Percentiles rank a stretch among this genome's conserved stretches.
Conservation (phyloP, 2,113 vertebrate species). For the Stegastes partitus region DNA sequence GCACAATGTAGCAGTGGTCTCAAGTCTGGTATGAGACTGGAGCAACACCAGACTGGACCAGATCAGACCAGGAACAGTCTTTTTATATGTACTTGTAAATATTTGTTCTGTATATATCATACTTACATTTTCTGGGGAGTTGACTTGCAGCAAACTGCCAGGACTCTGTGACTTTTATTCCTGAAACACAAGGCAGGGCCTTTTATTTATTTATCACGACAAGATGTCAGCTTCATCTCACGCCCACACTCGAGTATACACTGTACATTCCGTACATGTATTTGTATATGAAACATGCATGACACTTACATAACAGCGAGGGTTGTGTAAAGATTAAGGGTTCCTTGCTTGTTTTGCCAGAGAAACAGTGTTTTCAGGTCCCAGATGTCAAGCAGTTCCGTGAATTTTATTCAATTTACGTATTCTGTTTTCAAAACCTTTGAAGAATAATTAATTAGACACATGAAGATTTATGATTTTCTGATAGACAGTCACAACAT, state of each 20-base stretch:
- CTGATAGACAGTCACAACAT: constrained; percentile 10
- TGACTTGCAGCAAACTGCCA: constrained; percentile 44
- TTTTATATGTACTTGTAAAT: constrained; percentile 45
- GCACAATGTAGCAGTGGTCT: constrained; percentile 77
- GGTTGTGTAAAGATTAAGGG: not conserved
- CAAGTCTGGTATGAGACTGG: constrained; percentile 25
- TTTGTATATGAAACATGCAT: constrained; percentile 75
- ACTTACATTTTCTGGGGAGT: constrained; percentile 33
- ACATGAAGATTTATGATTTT: not conserved
- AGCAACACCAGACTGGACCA: constrained; percentile 32
- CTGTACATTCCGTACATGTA: constrained; percentile 60
- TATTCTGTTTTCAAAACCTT: not conserved
- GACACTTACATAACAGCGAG: constrained; percentile 54
- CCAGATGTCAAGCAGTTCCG: not conserved
- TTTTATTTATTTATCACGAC: constrained; percentile 77
- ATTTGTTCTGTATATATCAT: constrained; percentile 51
- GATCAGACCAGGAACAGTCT: constrained; percentile 35
- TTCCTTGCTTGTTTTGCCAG: constrained; percentile 21
- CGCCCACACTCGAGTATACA: constrained; percentile 49
- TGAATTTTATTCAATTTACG: not conserved
- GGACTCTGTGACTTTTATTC: constrained; percentile 51
- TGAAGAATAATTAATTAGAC: not conserved
- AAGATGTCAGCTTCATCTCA: constrained; percentile 57
- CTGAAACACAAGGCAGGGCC: constrained; percentile 62
- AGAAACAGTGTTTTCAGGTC: constrained; percentile 33